phyloP scores from a whole-genome alignment of 1,140 invertebrate species.

The Lepidurus packardi region DNA sequence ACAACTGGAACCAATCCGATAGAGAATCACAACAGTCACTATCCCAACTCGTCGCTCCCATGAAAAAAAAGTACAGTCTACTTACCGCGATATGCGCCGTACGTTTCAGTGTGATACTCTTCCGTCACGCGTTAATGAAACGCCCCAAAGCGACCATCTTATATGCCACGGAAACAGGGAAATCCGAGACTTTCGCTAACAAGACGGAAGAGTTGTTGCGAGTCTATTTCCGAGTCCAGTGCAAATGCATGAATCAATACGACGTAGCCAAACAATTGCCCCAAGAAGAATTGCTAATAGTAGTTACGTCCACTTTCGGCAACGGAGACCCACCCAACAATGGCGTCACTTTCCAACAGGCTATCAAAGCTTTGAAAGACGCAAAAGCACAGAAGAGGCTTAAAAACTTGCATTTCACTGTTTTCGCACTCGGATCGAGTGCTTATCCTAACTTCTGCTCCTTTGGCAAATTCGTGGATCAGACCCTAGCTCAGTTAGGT shows the following conservation, averaged over 20 bases:
- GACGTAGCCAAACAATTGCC: conserved; percentile 39
- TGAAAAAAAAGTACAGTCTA: conserved; percentile 8
- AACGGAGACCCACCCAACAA: conserved; percentile 46
- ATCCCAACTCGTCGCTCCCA: neutral
- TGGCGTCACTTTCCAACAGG: conserved; percentile 40
- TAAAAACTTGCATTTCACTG: conserved; percentile 65
- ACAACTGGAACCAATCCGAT: conserved; percentile 3
- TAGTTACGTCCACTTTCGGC: conserved; percentile 46
- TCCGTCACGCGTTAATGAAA: conserved; percentile 35
- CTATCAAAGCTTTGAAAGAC: neutral
- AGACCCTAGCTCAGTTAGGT: conserved; percentile 78
- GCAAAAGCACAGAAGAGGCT: neutral
- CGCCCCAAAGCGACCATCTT: conserved; percentile 42
- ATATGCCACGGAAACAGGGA: conserved; percentile 45
- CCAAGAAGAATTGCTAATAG: conserved; percentile 42
- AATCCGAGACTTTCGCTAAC: conserved; percentile 43
- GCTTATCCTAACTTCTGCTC: conserved; percentile 96
- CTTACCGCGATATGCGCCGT: conserved; percentile 31
- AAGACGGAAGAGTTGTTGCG: conserved; percentile 40
- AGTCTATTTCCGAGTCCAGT: conserved; percentile 41
- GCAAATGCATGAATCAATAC: conserved; percentile 44
- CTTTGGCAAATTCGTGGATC: conserved; percentile 89
- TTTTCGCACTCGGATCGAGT: conserved; percentile 89
- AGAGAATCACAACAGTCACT: neutral
- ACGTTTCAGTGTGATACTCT: conserved; percentile 29